Evolutionary conservation across 2,113 vertebrate species (phyloP).

Genomic region (Myiagra hebetior): DNA sequence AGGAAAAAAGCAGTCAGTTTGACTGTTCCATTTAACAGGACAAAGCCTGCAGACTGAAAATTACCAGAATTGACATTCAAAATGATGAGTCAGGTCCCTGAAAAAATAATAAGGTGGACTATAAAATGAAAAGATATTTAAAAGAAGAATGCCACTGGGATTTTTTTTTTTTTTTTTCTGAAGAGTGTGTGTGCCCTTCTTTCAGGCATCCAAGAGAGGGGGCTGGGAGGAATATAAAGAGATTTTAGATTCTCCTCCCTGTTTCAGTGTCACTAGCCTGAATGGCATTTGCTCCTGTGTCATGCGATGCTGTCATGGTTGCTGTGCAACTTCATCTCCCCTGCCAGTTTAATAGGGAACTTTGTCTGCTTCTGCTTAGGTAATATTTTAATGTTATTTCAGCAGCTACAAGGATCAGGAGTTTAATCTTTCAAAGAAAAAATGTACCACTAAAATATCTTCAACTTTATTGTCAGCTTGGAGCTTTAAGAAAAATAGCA

Average conservation of each 20-base stretch:
- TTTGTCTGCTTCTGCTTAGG: background rate
- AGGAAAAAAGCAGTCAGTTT: background rate
- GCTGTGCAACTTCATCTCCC: conserved; percentile 45
- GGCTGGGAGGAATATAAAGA: background rate
- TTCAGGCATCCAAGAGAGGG: background rate
- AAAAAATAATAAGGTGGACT: conserved; percentile 18
- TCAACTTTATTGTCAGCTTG: background rate
- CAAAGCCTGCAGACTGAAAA: conserved; percentile 18
- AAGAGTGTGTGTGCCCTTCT: background rate
- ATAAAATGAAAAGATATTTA: conserved; percentile 29
- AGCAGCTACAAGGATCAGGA: background rate
- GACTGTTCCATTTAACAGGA: background rate
- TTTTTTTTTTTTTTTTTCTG: background rate
- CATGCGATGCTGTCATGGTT: background rate
- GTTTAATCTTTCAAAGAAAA: background rate
- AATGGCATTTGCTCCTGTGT: conserved; percentile 33
- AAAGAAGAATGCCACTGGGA: background rate
- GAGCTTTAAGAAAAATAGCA: background rate
- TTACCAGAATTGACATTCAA: conserved; percentile 14
- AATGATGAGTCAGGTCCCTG: conserved; percentile 18
- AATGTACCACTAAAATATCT: background rate
- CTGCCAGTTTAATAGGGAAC: conserved; percentile 30
- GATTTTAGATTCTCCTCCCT: background rate
- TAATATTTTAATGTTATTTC: conserved; percentile 12
- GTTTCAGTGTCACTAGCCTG: background rate